Base-by-base conservation (phyloP, 2,113 vertebrate genomes). In the Cochlearius cochlearius region DNA sequence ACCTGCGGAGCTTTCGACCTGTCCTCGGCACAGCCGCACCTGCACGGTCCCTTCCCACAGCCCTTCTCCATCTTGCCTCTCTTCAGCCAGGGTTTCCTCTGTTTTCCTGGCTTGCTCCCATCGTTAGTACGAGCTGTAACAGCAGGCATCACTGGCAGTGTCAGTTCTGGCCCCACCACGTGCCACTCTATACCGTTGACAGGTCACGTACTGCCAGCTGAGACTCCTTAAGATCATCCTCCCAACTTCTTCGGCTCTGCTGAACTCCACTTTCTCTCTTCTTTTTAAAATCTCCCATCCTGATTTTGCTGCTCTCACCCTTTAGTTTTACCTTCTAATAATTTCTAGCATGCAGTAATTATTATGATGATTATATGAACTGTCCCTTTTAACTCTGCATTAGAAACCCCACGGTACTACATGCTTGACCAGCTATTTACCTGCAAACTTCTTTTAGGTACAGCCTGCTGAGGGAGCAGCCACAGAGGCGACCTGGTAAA, bases 41-140 rank as follows among this genome's bases (percentile, higher is more conserved):
- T 15, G 15, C 9, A 6, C 0, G 1, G 29, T 67, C 53, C n/a
- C 41, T 63, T 77, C 49, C 47, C 56, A 52, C 15, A 49, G 49
- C 38, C 41, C 22, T 79, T 50, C 66, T 38, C 36, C 55, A 36
- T 10, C 55, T 32, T 25, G 26, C 32, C 32, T n/a, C 15, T 36
- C 76, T 55, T 19, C 59, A 55, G 7, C 3, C 16, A 30, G 27
- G 20, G 63, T 53, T 60, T 55, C 8, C 15, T 22, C 29, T 1
- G 0, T 55, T 36, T 41, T 58, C 60, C 50, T 30, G 36, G 41
- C 52, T 60, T 2, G 18, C 39, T 45, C 36, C 64, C 50, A 34
- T 11, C 1, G 0, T 18, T n/a, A 21, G 25, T 1, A 45, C 0
- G 21, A 80, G 73, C 47, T 45, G 47, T 47, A 56, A 34, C 6